Percentiles rank a stretch among this genome's conserved stretches.
Evolutionary conservation across 2,888 invertebrate species (phyloP).

Genomic region (Eupithecia tripunctaria): DNA sequence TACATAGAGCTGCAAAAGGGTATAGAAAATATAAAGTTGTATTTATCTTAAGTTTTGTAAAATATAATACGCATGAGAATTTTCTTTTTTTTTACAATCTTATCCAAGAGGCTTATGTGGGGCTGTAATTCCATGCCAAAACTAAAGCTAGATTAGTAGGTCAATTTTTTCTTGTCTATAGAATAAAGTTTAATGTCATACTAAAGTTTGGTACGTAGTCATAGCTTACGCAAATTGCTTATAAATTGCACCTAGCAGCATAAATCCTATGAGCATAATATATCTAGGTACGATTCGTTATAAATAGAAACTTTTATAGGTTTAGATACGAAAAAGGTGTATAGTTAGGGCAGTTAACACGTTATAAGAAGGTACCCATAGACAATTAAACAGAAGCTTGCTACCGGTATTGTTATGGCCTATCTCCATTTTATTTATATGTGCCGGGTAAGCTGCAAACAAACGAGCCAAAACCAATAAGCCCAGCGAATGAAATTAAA

Average conservation of each 20-base stretch:
- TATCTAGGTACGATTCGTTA: no score
- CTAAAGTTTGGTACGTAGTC: no score
- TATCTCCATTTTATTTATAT: conserved; percentile 29
- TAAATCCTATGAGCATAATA: not conserved
- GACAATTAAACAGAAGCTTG: conserved; percentile 27
- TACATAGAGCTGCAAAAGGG: not conserved
- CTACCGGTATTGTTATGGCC: conserved; percentile 33
- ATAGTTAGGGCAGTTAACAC: not conserved
- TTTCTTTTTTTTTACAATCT: not conserved
- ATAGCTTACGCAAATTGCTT: no score
- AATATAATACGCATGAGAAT: not conserved
- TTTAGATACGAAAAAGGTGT: not conserved
- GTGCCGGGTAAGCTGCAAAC: conserved; percentile 37
- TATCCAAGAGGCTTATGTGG: not conserved
- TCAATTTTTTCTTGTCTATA: not conserved
- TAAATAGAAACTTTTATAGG: no score
- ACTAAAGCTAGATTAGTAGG: no score
- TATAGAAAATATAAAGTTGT: not conserved
- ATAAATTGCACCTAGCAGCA: no score
- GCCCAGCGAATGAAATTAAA: conserved; percentile 73
- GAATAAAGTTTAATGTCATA: not conserved
- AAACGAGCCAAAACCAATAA: conserved; percentile 62
- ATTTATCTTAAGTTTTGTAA: not conserved
- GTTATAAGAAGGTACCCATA: not conserved
- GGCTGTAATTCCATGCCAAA: no score